Percentiles rank a stretch among this genome's conserved stretches.
These are phyloP conservation scores for Pica pica DNA, from an alignment of 2,113 vertebrate genomes.

Conservation along the genomic window DNA sequence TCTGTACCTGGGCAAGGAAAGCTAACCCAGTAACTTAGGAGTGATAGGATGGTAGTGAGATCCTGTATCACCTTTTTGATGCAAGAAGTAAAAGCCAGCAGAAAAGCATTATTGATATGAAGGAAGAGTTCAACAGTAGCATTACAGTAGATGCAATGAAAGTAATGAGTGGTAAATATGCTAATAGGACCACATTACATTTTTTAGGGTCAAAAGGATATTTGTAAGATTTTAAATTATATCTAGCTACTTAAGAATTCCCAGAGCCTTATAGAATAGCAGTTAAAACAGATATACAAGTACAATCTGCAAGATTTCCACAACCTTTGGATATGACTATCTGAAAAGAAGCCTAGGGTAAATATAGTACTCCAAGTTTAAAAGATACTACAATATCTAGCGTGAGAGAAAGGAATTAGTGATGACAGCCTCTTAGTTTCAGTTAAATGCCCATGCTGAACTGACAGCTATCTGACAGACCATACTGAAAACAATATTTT, in stretches of 20 bases:
- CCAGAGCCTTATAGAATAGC: background rate
- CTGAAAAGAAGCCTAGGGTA: background rate
- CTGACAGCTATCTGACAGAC: background rate
- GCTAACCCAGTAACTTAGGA: background rate
- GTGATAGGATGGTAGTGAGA: background rate
- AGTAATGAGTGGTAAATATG: background rate
- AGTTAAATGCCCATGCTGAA: background rate
- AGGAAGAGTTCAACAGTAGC: background rate
- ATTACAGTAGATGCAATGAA: background rate
- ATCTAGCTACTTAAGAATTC: background rate
- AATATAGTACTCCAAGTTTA: background rate
- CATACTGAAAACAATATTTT: background rate
- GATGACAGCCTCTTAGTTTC: background rate
- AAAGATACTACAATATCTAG: background rate
- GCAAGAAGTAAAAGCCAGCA: background rate
- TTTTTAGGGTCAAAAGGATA: background rate
- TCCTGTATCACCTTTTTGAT: background rate
- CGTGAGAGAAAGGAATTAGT: background rate
- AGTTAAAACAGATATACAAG: background rate
- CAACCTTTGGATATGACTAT: background rate
- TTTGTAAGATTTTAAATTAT: background rate
- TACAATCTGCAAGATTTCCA: background rate
- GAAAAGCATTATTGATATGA: background rate
- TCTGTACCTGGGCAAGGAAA: background rate
- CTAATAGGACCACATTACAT: background rate